Conservation (phyloP, 2,888 invertebrate species). For the Ecdyonurus torrentis region DNA sequence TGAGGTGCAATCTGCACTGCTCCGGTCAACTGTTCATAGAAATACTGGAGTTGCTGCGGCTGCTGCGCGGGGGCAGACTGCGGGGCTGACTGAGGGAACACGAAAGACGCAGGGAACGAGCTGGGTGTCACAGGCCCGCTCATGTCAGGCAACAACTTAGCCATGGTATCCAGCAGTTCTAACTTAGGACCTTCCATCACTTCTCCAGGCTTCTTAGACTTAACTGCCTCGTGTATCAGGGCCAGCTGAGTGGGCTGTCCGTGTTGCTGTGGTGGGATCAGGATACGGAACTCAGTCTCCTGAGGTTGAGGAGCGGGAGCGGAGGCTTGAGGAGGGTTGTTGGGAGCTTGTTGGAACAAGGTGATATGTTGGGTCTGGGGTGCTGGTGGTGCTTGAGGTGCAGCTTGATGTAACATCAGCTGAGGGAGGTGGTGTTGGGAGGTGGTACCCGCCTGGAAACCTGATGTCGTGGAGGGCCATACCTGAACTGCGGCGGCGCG, state of each 20-base stretch:
- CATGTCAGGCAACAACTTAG: neutral
- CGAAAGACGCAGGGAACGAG: neutral
- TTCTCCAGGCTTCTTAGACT: neutral
- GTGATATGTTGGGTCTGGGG: constrained; percentile 42
- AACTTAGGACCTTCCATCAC: neutral
- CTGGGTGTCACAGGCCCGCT: neutral
- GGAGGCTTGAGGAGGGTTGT: neutral
- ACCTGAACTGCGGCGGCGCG: constrained; percentile 34
- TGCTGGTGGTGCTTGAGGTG: constrained; percentile 19
- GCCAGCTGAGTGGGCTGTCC: neutral
- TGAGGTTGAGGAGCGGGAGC: neutral
- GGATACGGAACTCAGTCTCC: neutral
- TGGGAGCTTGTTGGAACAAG: neutral
- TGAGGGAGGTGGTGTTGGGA: constrained; percentile 33
- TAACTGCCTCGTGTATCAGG: neutral
- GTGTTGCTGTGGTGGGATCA: neutral
- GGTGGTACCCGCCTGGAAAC: constrained; percentile 27
- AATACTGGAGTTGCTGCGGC: constrained; percentile 8
- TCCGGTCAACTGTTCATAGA: constrained; percentile 8
- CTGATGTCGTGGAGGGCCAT: constrained; percentile 25
- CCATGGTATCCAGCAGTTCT: neutral
- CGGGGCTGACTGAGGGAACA: neutral
- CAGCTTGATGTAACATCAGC: constrained; percentile 21
- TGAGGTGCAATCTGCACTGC: constrained; percentile 9
- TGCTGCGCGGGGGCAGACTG: constrained; percentile 7